Conservation (phyloP, 2,113 vertebrate species). For the Anarhynchus alexandrinus region DNA sequence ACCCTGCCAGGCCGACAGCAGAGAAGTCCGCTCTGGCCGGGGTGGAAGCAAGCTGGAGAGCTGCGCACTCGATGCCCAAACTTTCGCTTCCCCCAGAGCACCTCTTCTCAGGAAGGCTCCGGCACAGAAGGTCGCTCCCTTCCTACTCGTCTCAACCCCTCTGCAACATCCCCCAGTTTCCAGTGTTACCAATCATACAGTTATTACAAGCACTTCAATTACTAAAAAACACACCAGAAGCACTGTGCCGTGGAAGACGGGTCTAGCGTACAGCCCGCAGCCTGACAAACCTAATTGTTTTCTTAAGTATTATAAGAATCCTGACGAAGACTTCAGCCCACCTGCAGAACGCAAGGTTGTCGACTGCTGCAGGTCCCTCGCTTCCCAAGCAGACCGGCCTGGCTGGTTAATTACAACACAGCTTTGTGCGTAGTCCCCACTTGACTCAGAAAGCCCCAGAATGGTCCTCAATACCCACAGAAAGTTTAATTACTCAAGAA, state of each 20-base stretch:
- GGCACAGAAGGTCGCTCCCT: background rate
- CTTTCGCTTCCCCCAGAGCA: background rate
- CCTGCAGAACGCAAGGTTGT: constrained; percentile 1
- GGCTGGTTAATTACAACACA: constrained; percentile 1
- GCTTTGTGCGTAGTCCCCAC: background rate
- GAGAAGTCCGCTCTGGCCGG: background rate
- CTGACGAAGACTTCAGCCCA: background rate
- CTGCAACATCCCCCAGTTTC: background rate
- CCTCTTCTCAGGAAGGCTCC: background rate
- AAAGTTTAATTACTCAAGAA: constrained; percentile 37
- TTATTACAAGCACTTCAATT: background rate
- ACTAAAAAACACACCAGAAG: background rate
- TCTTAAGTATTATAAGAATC: background rate
- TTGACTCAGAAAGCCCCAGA: constrained; percentile 13
- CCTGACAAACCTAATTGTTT: background rate
- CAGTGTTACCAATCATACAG: background rate
- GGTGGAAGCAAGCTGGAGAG: background rate
- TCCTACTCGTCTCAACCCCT: background rate
- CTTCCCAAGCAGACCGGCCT: background rate
- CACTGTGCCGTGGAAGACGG: background rate
- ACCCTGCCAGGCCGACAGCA: background rate
- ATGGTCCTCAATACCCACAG: constrained; percentile 11
- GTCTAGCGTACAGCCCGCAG: background rate
- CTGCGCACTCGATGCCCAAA: background rate
- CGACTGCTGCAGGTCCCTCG: background rate